phyloP scores from a whole-genome alignment of 2,113 vertebrate species.

The Nothocercus julius region DNA sequence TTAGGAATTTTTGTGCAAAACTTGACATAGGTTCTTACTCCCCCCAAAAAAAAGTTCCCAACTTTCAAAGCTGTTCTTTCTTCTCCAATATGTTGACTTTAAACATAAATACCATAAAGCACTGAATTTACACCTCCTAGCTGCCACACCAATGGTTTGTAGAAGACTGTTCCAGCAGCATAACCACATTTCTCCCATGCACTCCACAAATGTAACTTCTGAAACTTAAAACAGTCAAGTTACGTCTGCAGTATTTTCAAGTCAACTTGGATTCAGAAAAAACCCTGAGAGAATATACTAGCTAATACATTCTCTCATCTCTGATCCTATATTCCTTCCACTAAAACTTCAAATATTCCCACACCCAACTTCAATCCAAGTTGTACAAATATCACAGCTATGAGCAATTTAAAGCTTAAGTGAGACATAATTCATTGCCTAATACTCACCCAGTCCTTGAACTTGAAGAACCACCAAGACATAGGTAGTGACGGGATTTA shows the following conservation, averaged over 20 bases:
- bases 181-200: not conserved
- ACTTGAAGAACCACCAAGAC: not conserved
- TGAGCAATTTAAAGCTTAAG: not conserved
- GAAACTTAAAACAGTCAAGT: not conserved
- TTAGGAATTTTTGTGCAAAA: not conserved
- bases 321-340: not conserved
- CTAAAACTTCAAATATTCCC: not conserved
- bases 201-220: not conserved
- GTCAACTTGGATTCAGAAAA: not conserved
- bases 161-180: not conserved
- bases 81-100: not conserved
- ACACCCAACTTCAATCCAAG: not conserved
- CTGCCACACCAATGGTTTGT: not conserved
- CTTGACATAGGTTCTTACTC: not conserved
- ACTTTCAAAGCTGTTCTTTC: not conserved
- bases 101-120: not conserved
- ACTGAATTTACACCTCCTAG: not conserved
- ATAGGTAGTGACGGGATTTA: not conserved
- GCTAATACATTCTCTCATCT: not conserved
- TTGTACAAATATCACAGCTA: not conserved
- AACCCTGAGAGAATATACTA: not conserved
- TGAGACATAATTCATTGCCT: not conserved
- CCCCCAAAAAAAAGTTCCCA: not conserved
- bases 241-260: not conserved
- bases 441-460: not conserved